These are phyloP conservation scores for Spea hammondii DNA, from an alignment of 2,797 vertebrate genomes.

Conservation along the genomic window DNA sequence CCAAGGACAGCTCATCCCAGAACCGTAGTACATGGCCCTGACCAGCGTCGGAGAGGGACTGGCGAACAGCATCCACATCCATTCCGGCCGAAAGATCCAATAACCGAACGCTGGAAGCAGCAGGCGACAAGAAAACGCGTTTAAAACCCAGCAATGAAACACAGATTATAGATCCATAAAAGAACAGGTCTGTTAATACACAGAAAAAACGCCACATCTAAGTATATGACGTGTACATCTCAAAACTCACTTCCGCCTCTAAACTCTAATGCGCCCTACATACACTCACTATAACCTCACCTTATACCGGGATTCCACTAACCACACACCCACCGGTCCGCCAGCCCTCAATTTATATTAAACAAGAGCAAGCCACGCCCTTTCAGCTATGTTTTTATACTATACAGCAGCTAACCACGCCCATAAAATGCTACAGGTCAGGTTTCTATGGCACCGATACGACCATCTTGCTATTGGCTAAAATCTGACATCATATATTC, in stretches of 20 bases:
- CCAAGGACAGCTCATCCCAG: conserved; percentile 74
- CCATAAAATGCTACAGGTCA: not conserved
- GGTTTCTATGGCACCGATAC: conserved; percentile 19
- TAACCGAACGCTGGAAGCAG: not conserved
- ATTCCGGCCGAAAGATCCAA: conserved; percentile 59
- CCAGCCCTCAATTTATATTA: no score
- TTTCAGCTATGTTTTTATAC: not conserved
- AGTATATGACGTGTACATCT: not conserved
- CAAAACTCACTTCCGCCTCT: not conserved
- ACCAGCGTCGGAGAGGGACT: conserved; percentile 68
- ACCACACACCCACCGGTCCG: not conserved
- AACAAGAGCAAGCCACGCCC: not conserved
- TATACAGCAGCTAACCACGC: not conserved
- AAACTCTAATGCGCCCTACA: not conserved
- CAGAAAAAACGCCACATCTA: not conserved
- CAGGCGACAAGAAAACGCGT: not conserved
- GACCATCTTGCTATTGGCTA: conserved; percentile 28
- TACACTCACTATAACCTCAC: not conserved
- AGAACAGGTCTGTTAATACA: no score
- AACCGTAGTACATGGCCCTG: conserved; percentile 86
- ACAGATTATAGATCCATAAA: no score
- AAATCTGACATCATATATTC: not conserved
- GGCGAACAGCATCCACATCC: conserved; percentile 65
- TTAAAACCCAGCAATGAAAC: no score
- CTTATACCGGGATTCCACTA: not conserved